phyloP scores from a whole-genome alignment of 1,140 invertebrate species.

The Drosophila dunni region DNA sequence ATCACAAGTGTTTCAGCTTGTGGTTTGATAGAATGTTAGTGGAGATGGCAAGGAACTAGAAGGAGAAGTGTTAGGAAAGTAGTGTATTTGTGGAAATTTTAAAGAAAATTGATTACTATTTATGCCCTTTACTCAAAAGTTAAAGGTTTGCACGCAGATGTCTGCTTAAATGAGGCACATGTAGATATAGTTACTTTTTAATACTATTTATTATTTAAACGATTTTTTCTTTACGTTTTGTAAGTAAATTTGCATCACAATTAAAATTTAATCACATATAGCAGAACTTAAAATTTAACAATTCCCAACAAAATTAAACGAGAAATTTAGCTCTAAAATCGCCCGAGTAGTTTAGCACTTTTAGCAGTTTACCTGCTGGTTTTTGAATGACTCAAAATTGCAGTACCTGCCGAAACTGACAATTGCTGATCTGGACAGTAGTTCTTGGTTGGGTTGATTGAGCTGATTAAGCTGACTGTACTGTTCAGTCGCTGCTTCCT shows the following conservation, averaged over 20 bases:
- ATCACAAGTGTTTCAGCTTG: conserved; percentile 40
- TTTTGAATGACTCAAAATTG: not conserved
- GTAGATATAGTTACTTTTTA: no score
- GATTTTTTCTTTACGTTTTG: no score
- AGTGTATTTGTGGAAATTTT: not conserved
- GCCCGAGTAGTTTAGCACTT: not conserved
- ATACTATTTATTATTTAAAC: no score
- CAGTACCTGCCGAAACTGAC: not conserved
- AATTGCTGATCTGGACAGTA: not conserved
- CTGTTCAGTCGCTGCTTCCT: not conserved
- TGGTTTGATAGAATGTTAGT: not conserved
- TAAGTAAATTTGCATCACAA: not conserved
- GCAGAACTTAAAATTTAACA: not conserved
- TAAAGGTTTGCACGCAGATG: not conserved
- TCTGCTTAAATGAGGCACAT: no score
- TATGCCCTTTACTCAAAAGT: no score
- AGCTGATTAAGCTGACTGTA: no score
- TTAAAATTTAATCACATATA: not conserved
- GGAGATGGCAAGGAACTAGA: not conserved
- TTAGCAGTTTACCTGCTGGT: not conserved
- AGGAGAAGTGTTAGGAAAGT: not conserved
- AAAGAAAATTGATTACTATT: not conserved
- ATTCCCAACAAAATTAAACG: not conserved
- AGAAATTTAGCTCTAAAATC: not conserved
- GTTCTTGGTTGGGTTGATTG: not conserved